A percentile compares a stretch with the other conserved stretches of the same genome.
Evolutionary conservation across 2,797 vertebrate genomes (phyloP).

Genomic region (Rhodeus uyekii): DNA sequence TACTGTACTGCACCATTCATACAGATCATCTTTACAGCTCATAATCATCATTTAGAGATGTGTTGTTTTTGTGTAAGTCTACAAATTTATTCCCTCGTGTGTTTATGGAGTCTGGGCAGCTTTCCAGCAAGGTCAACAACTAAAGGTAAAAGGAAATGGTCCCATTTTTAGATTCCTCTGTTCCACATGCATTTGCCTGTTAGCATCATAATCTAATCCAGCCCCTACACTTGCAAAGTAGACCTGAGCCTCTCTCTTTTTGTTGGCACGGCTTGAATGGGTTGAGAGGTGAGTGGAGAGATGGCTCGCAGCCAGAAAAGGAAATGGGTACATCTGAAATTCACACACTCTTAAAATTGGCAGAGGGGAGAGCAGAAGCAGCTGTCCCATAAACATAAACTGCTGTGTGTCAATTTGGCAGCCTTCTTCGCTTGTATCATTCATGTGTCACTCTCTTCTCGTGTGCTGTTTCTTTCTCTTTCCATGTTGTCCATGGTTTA

Average conservation of each 20-base stretch:
- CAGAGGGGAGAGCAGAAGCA: constrained; percentile 22
- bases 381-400: constrained; percentile 40
- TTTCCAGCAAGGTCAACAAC: constrained; percentile 45
- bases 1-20: neutral
- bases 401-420: constrained; percentile 16
- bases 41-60: constrained; percentile 17
- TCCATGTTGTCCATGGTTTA: neutral
- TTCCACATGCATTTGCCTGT: constrained; percentile 15
- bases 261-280: constrained; percentile 35
- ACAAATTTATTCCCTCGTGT: constrained; percentile 7
- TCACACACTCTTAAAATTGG: constrained; percentile 32
- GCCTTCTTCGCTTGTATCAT: constrained; percentile 24
- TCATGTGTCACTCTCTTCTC: constrained; percentile 6
- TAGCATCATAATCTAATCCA: constrained; percentile 30
- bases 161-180: constrained; percentile 28
- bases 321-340: constrained; percentile 19
- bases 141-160: constrained; percentile 26
- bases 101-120: neutral
- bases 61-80: constrained; percentile 16
- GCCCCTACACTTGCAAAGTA: neutral
- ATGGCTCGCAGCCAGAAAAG: constrained; percentile 19
- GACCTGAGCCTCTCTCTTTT: neutral
- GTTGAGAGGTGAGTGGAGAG: constrained; percentile 18
- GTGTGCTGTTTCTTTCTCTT: constrained; percentile 4
- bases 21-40: constrained; percentile 16